Conservation (phyloP, 1,140 invertebrate species). For the Temnothorax curvispinosus region DNA sequence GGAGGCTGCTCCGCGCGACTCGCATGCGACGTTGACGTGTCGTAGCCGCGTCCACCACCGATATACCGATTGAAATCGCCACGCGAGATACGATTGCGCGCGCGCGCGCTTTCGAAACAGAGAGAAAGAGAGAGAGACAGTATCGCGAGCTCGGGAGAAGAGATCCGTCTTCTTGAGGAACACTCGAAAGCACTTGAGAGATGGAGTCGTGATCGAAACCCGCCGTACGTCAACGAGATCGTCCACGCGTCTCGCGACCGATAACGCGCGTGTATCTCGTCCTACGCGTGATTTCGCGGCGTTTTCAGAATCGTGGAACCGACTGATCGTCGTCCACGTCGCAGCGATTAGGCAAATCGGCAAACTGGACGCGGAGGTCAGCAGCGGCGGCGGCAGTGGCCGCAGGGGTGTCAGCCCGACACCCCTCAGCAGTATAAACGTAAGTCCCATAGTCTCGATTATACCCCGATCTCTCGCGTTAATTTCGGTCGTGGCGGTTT, state of each 20-base stretch:
- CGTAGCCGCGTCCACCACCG: not conserved
- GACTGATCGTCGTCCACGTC: not conserved
- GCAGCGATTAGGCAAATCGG: slow-evolving; percentile 60
- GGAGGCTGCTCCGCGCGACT: not conserved
- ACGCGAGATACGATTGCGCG: not conserved
- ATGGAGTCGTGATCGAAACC: slow-evolving; percentile 33
- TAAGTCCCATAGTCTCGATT: slow-evolving; percentile 72
- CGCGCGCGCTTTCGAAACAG: no score
- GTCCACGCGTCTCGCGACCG: not conserved
- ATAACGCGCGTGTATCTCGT: not conserved
- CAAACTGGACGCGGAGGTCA: slow-evolving; percentile 84
- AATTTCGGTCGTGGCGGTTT: not conserved
- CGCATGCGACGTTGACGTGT: slow-evolving; percentile 22
- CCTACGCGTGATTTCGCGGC: slow-evolving; percentile 22
- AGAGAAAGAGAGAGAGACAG: not conserved
- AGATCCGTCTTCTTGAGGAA: not conserved
- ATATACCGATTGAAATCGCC: not conserved
- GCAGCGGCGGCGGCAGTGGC: slow-evolving; percentile 77
- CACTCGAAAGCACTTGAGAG: slow-evolving; percentile 7
- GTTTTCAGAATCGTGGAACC: slow-evolving; percentile 31
- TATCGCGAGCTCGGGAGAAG: not conserved
- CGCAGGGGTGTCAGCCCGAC: slow-evolving; percentile 81
- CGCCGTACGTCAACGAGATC: not conserved
- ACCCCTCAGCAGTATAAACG: slow-evolving; percentile 82
- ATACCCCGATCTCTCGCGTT: not conserved